These are phyloP conservation scores for Tenualosa thibaudeaui DNA, from an alignment of 2,797 vertebrate genomes.

Conservation along the genomic window DNA sequence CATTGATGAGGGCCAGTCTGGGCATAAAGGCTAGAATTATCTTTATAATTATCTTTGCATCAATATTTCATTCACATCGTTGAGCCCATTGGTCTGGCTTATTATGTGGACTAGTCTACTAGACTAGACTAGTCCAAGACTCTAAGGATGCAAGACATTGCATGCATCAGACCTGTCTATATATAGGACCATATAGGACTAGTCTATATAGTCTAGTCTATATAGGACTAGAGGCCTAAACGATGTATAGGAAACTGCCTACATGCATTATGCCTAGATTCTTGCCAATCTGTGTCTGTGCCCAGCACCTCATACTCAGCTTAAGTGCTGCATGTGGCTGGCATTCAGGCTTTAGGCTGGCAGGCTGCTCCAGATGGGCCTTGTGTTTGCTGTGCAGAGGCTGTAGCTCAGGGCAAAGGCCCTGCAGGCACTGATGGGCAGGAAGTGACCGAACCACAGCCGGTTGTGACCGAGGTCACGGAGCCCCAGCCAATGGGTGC, in stretches of 20 bases:
- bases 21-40: not conserved
- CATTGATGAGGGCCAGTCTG: not conserved
- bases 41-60: not conserved
- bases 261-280: too few species aligned
- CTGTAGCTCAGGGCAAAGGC: slow-evolving; percentile 61
- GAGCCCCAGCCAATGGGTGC: slow-evolving; percentile 64
- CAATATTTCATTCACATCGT: not conserved
- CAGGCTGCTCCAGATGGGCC: slow-evolving; percentile 73
- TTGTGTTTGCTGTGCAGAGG: slow-evolving; percentile 79
- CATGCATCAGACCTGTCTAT: too few species aligned
- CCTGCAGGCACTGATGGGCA: slow-evolving; percentile 24
- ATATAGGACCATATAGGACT: too few species aligned
- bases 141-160: too few species aligned
- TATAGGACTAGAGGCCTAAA: too few species aligned
- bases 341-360: slow-evolving; percentile 59
- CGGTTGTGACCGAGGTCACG: slow-evolving; percentile 68
- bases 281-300: slow-evolving; percentile 43
- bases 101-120: too few species aligned
- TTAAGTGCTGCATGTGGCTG: slow-evolving; percentile 32
- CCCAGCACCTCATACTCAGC: slow-evolving; percentile 21
- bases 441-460: slow-evolving; percentile 60
- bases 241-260: too few species aligned
- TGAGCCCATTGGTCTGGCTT: too few species aligned
- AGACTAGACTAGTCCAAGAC: too few species aligned
- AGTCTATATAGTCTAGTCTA: too few species aligned